Evolutionary conservation across 1,140 invertebrate species (phyloP), one percentile per base, ranked within the genome.

Genomic region (Aphelenchoides fujianensis): DNA sequence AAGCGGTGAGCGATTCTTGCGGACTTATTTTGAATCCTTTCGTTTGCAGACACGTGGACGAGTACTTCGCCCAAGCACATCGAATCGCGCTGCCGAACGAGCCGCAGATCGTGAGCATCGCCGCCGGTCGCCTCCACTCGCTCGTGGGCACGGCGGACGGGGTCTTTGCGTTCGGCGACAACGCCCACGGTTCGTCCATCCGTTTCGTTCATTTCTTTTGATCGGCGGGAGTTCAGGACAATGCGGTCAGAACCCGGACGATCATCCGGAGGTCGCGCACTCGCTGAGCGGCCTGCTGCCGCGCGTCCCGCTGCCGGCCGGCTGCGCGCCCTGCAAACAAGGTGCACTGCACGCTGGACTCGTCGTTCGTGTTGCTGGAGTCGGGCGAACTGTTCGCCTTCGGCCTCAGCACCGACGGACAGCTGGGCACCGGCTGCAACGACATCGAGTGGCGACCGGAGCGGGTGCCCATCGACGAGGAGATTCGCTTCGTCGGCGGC

Each of bases 111-210:
- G 19, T 68, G 5, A 70, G 61, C 48, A 55, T 82, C 28, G 55
- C 67, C n/a, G 64, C 79, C 16, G 79, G 79, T 59, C 31, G 79
- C 37, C 68, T 84, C 0, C 79, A 81, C 70, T 80, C 78, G 1
- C 55, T 81, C 2, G 63, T 81, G 53, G 75, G 73, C 27, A 79
- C 79, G 0, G 62, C 53, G 34, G 37, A 36, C 9, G 74, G 72
- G 30, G 41, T 84, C 35, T 84, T 68, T 63, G 76, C 79, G 2
- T 78, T 83, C 34, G 81, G 81, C 3, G 73, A 74, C 36, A 83
- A 83, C 59, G 52, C 70, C 36, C 84, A 84, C 71, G 81, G n/a
- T n/a, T n/a, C n/a, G n/a, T n/a, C n/a, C n/a, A n/a, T n/a, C n/a
- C n/a, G n/a, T n/a, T n/a, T n/a, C n/a, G n/a, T n/a, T n/a, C n/a